Evolutionary conservation across 1,140 invertebrate species (phyloP), one percentile per base, ranked within the genome.

Genomic region (Magallana angulata): DNA sequence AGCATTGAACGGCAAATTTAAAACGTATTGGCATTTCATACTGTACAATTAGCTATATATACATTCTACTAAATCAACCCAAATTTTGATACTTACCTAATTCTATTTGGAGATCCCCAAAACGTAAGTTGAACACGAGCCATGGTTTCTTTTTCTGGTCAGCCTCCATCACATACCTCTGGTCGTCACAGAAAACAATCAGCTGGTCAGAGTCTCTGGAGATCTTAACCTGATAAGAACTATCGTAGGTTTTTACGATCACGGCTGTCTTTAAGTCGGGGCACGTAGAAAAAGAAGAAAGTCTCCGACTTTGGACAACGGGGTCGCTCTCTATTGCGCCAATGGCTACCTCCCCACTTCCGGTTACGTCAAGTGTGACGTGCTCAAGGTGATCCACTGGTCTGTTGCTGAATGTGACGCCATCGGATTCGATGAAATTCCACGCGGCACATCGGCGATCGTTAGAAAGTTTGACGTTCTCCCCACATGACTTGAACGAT

Each of bases 271-370:
- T 84, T 16, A 84, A 24, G 12, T 84, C 57, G 24, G 57, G 11
- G 36, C 7, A 76, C 5, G 68, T 30, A 76, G 68, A 76, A 76
- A 76, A 76, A 11, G 68, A 76, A 76, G 68, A 76, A 12, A 76
- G 14, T 11, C 5, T 18, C 14, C 36, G 30, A 12, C 18, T 59
- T 60, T 84, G 82, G 60, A 84, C 11, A 14, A 84, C 14, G 8
- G 82, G 82, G 30, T 84, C 82, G n/a, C 24, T 60, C 36, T 84
- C 56, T 24, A 62, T 4, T n/a, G 60, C 57, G n/a, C 82, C 82
- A 30, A 84, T 30, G 1, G 82, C 82, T 11, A 84, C 58, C 8
- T 62, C 30, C 57, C 82, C 82, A 62, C 82, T 84, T 12, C 82
- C 82, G 1, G n/a, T 84, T n/a, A 84, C 30, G 18, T 62, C 56